Percentiles rank a stretch among this genome's conserved stretches.
Conservation (phyloP, 64 coral and sea anemone species). For the Pocillopora damicornis region DNA sequence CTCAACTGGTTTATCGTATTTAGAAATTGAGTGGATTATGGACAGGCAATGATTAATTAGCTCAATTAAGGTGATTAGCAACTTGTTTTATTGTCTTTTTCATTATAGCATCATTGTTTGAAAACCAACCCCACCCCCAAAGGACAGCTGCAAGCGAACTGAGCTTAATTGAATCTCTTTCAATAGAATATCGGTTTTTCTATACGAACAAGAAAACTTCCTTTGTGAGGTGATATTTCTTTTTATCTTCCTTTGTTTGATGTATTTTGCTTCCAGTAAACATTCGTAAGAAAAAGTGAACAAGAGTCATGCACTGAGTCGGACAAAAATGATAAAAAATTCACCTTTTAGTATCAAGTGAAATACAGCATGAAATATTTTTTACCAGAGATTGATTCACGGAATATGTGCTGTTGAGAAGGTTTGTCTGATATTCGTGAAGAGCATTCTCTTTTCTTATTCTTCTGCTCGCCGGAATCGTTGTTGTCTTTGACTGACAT, state of each 20-base stretch:
- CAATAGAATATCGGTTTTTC: slow-evolving; percentile 34
- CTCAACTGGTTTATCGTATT: slow-evolving; percentile 1
- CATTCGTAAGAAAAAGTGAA: not conserved
- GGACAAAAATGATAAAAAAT: not conserved
- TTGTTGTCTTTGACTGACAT: not conserved
- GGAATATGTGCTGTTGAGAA: no score
- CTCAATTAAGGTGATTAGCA: slow-evolving; percentile 43
- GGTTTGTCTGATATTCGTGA: not conserved
- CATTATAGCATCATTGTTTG: slow-evolving; percentile 45
- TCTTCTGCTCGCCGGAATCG: not conserved
- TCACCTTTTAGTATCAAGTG: not conserved
- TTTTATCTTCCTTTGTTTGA: not conserved
- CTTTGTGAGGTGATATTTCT: slow-evolving; percentile 5
- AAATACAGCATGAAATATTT: not conserved
- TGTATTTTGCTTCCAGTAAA: slow-evolving; percentile 34
- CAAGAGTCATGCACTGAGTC: no score
- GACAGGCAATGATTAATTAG: slow-evolving; percentile 34
- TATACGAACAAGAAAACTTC: not conserved
- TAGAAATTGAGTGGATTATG: slow-evolving; percentile 2
- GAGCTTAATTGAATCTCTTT: slow-evolving; percentile 5
- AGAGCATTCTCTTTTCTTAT: not conserved
- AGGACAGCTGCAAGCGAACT: slow-evolving; percentile 6
- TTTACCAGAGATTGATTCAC: not conserved
- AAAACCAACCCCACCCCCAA: not conserved
- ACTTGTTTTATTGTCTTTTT: slow-evolving; percentile 44